These are phyloP conservation scores for Zingel zingel DNA, from an alignment of 2,113 vertebrate genomes.

Conservation along the genomic window DNA sequence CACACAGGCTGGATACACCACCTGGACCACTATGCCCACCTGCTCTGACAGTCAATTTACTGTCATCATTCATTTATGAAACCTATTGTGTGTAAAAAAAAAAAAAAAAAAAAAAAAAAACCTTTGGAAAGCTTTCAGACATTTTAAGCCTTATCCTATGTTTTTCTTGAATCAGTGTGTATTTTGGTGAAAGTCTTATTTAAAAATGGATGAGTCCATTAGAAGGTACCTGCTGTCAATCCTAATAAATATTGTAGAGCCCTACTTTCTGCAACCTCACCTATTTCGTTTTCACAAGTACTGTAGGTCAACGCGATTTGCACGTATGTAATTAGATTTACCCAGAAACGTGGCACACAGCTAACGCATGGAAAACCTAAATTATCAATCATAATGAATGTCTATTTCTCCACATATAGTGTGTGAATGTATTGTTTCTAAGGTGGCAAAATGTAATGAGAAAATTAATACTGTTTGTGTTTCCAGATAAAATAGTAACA, in stretches of 20 bases:
- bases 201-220: slow-evolving; percentile 78
- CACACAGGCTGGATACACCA: neutral
- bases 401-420: neutral
- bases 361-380: neutral
- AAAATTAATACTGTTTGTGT: too few species aligned
- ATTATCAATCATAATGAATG: neutral
- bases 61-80: slow-evolving; percentile 70
- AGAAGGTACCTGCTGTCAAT: slow-evolving; percentile 49
- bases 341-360: neutral
- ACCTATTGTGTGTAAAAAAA: slow-evolving; percentile 35
- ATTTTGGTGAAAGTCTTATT: slow-evolving; percentile 51
- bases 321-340: slow-evolving; percentile 23
- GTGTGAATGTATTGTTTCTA: neutral
- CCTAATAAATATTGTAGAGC: slow-evolving; percentile 67
- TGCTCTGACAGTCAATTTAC: neutral
- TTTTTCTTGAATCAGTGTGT: slow-evolving; percentile 29
- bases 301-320: slow-evolving; percentile 13
- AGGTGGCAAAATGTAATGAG: neutral
- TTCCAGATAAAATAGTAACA: too few species aligned
- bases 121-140: slow-evolving; percentile 63
- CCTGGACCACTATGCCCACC: slow-evolving; percentile 2
- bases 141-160: slow-evolving; percentile 20
- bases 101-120: slow-evolving; percentile 29
- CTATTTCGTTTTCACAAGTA: slow-evolving; percentile 18
- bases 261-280: slow-evolving; percentile 35